These are phyloP conservation scores for Bunonema sp. DNA, from an alignment of 2,888 invertebrate genomes.

Conservation along the genomic window DNA sequence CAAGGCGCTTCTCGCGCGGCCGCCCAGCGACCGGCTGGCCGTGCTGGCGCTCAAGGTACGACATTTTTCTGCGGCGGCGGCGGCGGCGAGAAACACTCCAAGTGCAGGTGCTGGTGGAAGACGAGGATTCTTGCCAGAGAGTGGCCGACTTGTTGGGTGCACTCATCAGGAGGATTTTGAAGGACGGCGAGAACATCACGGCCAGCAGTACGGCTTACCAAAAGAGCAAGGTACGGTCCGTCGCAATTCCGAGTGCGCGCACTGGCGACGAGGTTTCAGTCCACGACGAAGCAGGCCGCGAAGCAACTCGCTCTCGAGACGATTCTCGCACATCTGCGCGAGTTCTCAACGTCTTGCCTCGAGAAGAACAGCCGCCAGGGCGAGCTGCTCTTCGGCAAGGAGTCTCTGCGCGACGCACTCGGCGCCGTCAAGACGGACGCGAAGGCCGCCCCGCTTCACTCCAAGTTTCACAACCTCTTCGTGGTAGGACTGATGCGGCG, in stretches of 20 bases:
- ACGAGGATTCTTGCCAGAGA: slow-evolving; percentile 63
- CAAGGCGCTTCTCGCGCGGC: slow-evolving; percentile 59
- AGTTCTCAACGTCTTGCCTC: slow-evolving; percentile 26
- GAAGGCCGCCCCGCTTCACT: slow-evolving; percentile 10
- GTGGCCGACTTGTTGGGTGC: slow-evolving; percentile 50
- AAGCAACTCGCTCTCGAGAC: slow-evolving; percentile 45
- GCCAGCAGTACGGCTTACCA: no score
- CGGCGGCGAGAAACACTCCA: no score
- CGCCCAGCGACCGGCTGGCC: slow-evolving; percentile 65
- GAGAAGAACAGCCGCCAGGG: slow-evolving; percentile 40
- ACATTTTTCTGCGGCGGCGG: no score
- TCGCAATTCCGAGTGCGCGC: slow-evolving; percentile 54
- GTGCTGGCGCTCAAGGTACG: slow-evolving; percentile 64
- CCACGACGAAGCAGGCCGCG: slow-evolving; percentile 1
- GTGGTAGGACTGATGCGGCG: no score
- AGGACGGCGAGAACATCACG: slow-evolving; percentile 56
- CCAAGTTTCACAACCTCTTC: slow-evolving; percentile 14
- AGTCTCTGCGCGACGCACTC: slow-evolving; percentile 14
- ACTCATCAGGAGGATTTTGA: slow-evolving; percentile 44
- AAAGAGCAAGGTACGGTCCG: slow-evolving; percentile 84
- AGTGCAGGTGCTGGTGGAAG: slow-evolving; percentile 66
- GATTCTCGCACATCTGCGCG: slow-evolving; percentile 49
- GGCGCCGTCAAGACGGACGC: slow-evolving; percentile 9
- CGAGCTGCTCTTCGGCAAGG: slow-evolving; percentile 14
- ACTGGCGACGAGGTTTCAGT: slow-evolving; percentile 6